Base-by-base conservation (phyloP, 1,140 invertebrate species). In the Frieseomelitta varia region DNA sequence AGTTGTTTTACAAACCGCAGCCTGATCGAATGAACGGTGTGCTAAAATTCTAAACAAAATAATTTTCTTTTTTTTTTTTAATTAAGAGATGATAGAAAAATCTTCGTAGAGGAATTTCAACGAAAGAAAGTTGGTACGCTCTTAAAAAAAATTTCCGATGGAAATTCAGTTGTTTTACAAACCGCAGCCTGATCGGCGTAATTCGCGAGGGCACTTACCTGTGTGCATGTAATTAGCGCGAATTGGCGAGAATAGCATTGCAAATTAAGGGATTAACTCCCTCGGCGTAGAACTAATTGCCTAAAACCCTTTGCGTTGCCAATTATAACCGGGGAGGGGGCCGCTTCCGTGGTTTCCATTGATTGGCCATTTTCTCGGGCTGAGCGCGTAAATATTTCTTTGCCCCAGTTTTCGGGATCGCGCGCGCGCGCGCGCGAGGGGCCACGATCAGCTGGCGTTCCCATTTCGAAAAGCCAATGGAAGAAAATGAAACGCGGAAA, bases 201-300 rank as follows among this genome's bases (percentile, higher is more conserved):
- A 85, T 81, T 77, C 74, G n/a, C 39, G 34, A 24, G 39, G 21
- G 11, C 65, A 34, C 58, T 74, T 80, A 61, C 51, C 24, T 27
- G 55, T 47, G 39, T 1, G 21, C 24, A 71, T 47, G 65, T 24
- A 58, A 55, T 79, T 82, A 81, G 47, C 55, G 71, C 58, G 39
- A 85, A 65, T 65, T 63, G 65, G 61, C 14, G 39, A 58, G 39
- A 71, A 58, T 71, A 85, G 63, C 81, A 74, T 53, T 47, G 71
- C 11, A 85, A 79, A 85, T 72, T 27, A 68, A 76, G 58, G 58
- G 51, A 39, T 61, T 69, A n/a, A 81, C 55, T 82, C 71, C 76
- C 75, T 82, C 77, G 75, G n/a, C 75, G 72, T 61, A 51, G 21
- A 76, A 69, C 21, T 74, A 88, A 88, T 85, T 69, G 68, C 6